phyloP scores from a whole-genome alignment of 2,797 vertebrate species.

The Karalla daura region DNA sequence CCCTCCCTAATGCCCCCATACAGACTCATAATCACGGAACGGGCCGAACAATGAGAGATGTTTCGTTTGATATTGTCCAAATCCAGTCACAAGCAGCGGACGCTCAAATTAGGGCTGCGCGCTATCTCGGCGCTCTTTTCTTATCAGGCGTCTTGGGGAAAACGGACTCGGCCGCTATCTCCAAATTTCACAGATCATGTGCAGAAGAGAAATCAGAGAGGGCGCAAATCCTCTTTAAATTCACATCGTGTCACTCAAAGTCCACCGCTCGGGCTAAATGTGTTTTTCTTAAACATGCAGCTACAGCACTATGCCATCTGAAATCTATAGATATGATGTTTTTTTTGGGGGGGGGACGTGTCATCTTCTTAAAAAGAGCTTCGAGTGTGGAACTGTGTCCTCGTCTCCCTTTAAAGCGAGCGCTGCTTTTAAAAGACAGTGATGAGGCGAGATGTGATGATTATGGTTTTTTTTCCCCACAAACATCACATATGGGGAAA shows the following conservation, averaged over 20 bases:
- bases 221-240: conserved; percentile 73
- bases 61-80: conserved; percentile 69
- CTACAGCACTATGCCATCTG: too few species aligned
- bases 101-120: conserved; percentile 66
- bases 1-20: conserved; percentile 35
- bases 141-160: conserved; percentile 67
- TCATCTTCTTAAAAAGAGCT: conserved; percentile 20
- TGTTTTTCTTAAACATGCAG: conserved; percentile 31
- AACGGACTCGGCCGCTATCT: conserved; percentile 56
- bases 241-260: conserved; percentile 58
- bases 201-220: conserved; percentile 50
- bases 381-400: conserved; percentile 13
- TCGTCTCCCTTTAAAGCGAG: conserved; percentile 34
- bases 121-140: conserved; percentile 62
- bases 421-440: conserved; percentile 1
- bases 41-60: conserved; percentile 60
- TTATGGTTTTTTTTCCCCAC: not conserved
- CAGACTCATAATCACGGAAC: conserved; percentile 46
- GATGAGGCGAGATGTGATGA: not conserved
- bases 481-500: not conserved
- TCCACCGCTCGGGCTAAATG: conserved; percentile 37
- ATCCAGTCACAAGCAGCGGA: conserved; percentile 68
- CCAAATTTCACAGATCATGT: conserved; percentile 67
- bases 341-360: conserved; percentile 1
- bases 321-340: too few species aligned